A percentile compares a stretch with the other conserved stretches of the same genome.
Evolutionary conservation across 2,113 vertebrate species (phyloP).

Genomic region (Halcyon malimbica): DNA sequence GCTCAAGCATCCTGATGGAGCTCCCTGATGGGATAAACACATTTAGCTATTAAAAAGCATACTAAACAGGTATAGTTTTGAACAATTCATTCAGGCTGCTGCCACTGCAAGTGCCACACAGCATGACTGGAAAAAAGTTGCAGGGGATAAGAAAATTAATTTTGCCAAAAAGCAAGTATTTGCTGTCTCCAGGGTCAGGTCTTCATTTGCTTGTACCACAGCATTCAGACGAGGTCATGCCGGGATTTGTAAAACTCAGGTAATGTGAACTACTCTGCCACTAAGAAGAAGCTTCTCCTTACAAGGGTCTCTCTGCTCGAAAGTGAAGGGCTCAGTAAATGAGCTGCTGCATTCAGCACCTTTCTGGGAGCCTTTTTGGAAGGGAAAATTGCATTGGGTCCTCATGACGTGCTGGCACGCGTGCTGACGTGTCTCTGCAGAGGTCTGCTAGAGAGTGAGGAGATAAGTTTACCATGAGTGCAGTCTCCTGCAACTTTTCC

Average conservation of each 20-base stretch:
- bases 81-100: neutral
- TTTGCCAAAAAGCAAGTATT: neutral
- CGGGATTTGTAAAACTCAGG: neutral
- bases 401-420: neutral
- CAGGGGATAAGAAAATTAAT: neutral
- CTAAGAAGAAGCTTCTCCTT: neutral
- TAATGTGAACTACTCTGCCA: neutral
- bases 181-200: neutral
- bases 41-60: neutral
- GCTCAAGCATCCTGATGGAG: neutral
- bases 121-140: neutral
- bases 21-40: neutral
- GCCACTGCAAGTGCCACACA: neutral
- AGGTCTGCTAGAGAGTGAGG: neutral
- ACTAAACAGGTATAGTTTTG: neutral
- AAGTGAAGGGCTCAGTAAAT: neutral
- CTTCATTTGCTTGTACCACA: neutral
- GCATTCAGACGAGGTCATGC: neutral
- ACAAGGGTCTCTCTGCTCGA: neutral
- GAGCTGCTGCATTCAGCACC: neutral
- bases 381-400: neutral
- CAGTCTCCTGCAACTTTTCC: neutral
- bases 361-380: neutral
- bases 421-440: neutral
- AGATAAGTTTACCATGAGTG: neutral